Percentiles rank a stretch among this genome's conserved stretches.
These are phyloP conservation scores for Suillia variegata DNA, from an alignment of 2,888 invertebrate genomes.

Conservation along the genomic window DNA sequence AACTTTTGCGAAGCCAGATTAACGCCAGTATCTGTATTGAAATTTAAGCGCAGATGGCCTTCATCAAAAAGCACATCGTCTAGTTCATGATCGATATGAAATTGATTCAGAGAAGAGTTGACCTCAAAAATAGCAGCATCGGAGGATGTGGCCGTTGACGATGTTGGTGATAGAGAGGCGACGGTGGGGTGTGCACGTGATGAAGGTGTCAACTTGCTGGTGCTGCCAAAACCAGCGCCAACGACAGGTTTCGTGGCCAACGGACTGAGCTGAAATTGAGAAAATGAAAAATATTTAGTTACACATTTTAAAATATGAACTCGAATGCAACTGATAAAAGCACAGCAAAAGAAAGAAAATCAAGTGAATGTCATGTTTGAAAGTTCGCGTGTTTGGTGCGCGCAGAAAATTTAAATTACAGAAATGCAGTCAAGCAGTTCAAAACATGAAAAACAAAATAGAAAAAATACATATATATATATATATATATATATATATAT, in stretches of 20 bases:
- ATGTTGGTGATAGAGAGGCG: conserved; percentile 6
- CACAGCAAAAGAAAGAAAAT: too few relatives aligned
- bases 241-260: conserved; percentile 34
- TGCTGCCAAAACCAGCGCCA: too few relatives aligned
- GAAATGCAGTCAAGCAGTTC: background rate
- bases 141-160: conserved; percentile 17
- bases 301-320: too few relatives aligned
- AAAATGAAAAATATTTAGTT: conserved; percentile 18
- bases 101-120: conserved; percentile 24
- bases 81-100: conserved; percentile 28
- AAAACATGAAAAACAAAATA: too few relatives aligned
- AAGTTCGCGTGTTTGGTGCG: conserved; percentile 13
- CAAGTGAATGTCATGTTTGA: conserved; percentile 34
- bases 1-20: conserved; percentile 24
- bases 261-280: conserved; percentile 48
- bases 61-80: conserved; percentile 19
- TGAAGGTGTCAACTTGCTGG: background rate
- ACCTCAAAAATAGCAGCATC: conserved; percentile 21
- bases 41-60: background rate
- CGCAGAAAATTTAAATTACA: background rate
- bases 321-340: too few relatives aligned
- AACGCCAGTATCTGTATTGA: conserved; percentile 22
- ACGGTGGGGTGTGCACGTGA: too few relatives aligned
- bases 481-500: too few relatives aligned
- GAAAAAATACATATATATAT: too few relatives aligned